Conservation (phyloP, 2,113 vertebrate genomes). For the Equus quagga region DNA sequence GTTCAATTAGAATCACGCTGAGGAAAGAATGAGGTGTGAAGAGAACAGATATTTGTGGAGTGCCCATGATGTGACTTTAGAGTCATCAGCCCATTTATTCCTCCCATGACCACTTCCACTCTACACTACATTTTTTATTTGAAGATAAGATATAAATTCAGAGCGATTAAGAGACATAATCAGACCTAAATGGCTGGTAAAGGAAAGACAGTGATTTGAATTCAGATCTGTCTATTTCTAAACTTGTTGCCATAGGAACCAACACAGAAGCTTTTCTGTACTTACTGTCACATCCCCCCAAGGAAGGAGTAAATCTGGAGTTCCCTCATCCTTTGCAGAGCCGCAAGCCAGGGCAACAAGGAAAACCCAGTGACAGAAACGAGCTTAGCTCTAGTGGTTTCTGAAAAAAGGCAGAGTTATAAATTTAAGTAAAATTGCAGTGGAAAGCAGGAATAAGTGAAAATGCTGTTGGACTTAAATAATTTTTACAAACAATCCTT, state of each 20-base stretch:
- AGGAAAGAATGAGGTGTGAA: not conserved
- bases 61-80: not conserved
- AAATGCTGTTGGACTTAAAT: not conserved
- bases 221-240: not conserved
- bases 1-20: not conserved
- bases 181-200: not conserved
- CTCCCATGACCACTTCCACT: not conserved
- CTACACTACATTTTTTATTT: not conserved
- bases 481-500: not conserved
- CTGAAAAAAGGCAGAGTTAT: not conserved
- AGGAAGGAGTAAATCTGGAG: not conserved
- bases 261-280: not conserved
- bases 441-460: too few species aligned
- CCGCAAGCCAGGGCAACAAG: not conserved
- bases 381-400: not conserved
- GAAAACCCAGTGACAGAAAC: not conserved
- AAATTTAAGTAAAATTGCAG: not conserved
- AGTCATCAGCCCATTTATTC: not conserved
- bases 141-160: not conserved
- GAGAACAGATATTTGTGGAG: not conserved
- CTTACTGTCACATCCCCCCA: rapidly evolving
- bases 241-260: not conserved
- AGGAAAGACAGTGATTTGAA: not conserved
- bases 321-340: too few species aligned
- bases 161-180: not conserved